Percentiles rank a stretch among this genome's conserved stretches.
Conservation (phyloP, 2,113 vertebrate species). For the Microcebus griseorufus region DNA sequence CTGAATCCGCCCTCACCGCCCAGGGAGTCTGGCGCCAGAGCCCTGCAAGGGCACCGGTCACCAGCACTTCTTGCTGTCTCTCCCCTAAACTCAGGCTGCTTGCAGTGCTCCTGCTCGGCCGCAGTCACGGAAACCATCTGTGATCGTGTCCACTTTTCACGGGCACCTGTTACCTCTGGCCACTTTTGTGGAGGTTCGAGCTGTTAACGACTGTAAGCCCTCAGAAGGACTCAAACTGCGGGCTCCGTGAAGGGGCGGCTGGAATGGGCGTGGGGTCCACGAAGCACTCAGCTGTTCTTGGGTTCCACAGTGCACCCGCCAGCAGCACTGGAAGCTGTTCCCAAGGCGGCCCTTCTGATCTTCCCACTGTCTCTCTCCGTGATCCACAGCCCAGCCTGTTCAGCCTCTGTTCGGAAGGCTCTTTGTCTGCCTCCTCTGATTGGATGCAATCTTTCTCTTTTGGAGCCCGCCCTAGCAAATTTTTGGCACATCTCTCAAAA, state of each 20-base stretch:
- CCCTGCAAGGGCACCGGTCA: fast-evolving
- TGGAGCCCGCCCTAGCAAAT: neutral
- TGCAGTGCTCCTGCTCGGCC: fast-evolving
- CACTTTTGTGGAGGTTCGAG: neutral
- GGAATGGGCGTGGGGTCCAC: neutral
- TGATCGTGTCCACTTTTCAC: neutral
- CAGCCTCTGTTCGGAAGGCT: neutral
- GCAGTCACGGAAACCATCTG: neutral
- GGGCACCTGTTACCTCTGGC: neutral
- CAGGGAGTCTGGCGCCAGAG: neutral
- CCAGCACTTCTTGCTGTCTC: neutral
- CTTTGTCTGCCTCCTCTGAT: neutral
- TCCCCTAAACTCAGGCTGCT: neutral
- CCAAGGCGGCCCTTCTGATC: neutral
- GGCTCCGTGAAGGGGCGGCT: neutral
- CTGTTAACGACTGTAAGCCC: neutral
- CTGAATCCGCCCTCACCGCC: fast-evolving
- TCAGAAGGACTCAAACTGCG: neutral
- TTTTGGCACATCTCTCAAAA: neutral
- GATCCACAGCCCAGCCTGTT: neutral
- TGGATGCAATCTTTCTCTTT: neutral
- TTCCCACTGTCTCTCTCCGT: fast-evolving
- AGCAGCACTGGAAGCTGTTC: neutral
- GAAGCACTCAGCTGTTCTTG: neutral
- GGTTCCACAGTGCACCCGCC: neutral